Percentiles rank a stretch among this genome's conserved stretches.
Conservation (phyloP, 2,888 invertebrate genomes). For the Latheticus oryzae region DNA sequence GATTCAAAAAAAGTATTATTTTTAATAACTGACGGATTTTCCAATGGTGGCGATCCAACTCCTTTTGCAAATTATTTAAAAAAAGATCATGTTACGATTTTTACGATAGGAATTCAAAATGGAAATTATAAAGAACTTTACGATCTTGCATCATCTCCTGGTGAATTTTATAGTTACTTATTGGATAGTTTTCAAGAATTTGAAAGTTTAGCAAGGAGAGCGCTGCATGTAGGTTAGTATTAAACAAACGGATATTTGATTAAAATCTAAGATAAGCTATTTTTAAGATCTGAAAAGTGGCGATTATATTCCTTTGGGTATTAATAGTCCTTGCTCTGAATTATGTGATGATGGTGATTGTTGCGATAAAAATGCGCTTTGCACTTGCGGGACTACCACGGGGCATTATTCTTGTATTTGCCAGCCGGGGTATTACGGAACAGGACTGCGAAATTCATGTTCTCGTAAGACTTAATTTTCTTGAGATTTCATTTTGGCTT, state of each 20-base stretch:
- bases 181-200: constrained; percentile 77
- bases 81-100: constrained; percentile 67
- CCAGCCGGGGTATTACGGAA: constrained; percentile 73
- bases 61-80: constrained; percentile 71
- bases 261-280: background rate
- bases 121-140: constrained; percentile 74
- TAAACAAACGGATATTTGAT: background rate
- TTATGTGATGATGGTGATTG: constrained; percentile 69
- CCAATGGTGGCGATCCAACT: constrained; percentile 76
- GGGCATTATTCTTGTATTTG: constrained; percentile 79
- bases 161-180: constrained; percentile 73
- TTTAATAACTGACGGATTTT: constrained; percentile 78
- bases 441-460: constrained; percentile 71
- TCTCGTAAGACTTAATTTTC: constrained; percentile 66
- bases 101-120: constrained; percentile 72
- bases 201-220: constrained; percentile 75
- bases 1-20: constrained; percentile 72
- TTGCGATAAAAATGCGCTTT: constrained; percentile 72
- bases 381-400: constrained; percentile 75
- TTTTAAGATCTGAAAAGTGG: constrained; percentile 73
- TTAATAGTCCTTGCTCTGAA: constrained; percentile 66
- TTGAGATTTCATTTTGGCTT: background rate
- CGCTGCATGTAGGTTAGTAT: constrained; percentile 71
- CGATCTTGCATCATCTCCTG: constrained; percentile 74
- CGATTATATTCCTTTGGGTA: constrained; percentile 68